phyloP scores from a whole-genome alignment of 2,113 vertebrate species.

The Natator depressus region DNA sequence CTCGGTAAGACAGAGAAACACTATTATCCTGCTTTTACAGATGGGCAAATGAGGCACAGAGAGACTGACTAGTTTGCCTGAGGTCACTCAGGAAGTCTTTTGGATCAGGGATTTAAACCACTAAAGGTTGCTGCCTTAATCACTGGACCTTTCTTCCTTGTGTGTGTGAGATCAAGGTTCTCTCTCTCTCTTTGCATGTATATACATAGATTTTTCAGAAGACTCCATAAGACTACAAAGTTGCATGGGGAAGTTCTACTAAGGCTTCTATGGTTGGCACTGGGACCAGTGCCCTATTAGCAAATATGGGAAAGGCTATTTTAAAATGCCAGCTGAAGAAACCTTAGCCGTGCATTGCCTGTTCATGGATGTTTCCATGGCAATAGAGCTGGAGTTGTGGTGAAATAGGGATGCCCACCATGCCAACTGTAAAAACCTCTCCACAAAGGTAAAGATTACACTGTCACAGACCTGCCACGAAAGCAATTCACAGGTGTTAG shows the following conservation, averaged over 20 bases:
- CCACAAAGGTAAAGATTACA: rapidly evolving
- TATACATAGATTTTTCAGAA: rapidly evolving
- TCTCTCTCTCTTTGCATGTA: rapidly evolving
- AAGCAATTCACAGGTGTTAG: neutral
- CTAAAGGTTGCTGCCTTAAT: neutral
- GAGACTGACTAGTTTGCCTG: rapidly evolving
- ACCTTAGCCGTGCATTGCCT: rapidly evolving
- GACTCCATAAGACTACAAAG: neutral
- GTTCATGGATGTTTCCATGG: neutral
- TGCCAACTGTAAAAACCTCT: neutral
- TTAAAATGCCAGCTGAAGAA: neutral
- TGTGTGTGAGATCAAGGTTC: neutral
- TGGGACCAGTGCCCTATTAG: neutral
- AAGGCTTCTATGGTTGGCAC: neutral
- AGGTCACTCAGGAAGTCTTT: rapidly evolving
- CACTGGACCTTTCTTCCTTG: neutral
- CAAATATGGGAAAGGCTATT: neutral
- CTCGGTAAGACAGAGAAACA: rapidly evolving
- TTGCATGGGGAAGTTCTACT: neutral
- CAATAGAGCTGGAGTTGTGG: neutral
- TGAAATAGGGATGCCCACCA: neutral
- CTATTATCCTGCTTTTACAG: rapidly evolving
- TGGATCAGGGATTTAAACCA: neutral
- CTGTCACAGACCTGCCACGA: rapidly evolving
- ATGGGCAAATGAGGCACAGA: neutral